Evolutionary conservation across 1,140 invertebrate species (phyloP).

Genomic region (Gonatopus flavifemur): DNA sequence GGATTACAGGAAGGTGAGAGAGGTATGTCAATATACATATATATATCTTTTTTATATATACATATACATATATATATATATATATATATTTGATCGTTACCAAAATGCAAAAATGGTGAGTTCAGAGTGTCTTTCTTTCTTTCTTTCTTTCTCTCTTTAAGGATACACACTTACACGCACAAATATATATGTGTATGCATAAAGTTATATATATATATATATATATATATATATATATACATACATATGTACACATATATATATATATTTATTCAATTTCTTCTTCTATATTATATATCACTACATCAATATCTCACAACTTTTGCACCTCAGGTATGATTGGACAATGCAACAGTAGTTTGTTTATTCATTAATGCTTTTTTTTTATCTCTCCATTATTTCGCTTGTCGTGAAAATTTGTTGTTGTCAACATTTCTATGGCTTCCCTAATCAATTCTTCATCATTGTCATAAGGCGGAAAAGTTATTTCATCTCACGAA

Average conservation of each 20-base stretch:
- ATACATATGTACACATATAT: not conserved
- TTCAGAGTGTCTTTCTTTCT: not conserved
- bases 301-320: slow-evolving; percentile 13
- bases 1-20: no score
- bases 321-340: slow-evolving; percentile 26
- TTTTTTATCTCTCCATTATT: slow-evolving; percentile 40
- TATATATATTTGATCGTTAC: slow-evolving; percentile 25
- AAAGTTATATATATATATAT: not conserved
- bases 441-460: slow-evolving; percentile 44
- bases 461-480: slow-evolving; percentile 51
- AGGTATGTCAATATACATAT: no score
- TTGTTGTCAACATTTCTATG: slow-evolving; percentile 18
- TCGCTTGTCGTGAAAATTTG: slow-evolving; percentile 18
- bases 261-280: not conserved
- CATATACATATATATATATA: no score
- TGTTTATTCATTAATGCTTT: slow-evolving; percentile 36
- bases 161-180: not conserved
- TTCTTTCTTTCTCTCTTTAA: not conserved
- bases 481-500: slow-evolving; percentile 42
- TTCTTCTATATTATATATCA: not conserved
- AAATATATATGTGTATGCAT: not conserved
- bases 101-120: slow-evolving; percentile 26
- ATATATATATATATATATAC: not conserved
- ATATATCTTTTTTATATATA: no score
- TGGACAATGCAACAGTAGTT: slow-evolving; percentile 41